phyloP scores from a whole-genome alignment of 2,113 vertebrate genomes.

The Micronycteris hirsuta region DNA sequence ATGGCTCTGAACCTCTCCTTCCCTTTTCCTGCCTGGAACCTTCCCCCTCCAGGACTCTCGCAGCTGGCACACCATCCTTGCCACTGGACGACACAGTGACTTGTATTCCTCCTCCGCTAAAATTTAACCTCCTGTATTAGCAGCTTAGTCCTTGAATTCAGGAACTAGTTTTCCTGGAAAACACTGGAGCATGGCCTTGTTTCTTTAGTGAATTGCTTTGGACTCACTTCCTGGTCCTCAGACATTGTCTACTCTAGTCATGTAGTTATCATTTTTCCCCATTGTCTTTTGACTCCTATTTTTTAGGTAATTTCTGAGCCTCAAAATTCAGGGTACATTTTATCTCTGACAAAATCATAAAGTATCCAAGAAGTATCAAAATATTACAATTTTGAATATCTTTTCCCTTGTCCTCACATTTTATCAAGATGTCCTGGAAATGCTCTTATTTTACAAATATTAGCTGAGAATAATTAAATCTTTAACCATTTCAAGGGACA shows the following conservation, averaged over 20 bases:
- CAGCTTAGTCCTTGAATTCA: not conserved
- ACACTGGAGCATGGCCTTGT: not conserved
- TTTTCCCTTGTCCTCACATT: not conserved
- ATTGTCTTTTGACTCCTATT: not conserved
- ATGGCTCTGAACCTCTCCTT: not conserved
- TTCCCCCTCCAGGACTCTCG: not conserved
- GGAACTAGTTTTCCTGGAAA: not conserved
- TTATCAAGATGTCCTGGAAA: not conserved
- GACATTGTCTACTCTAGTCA: not conserved
- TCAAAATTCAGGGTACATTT: not conserved
- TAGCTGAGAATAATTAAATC: not conserved
- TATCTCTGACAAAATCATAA: not conserved
- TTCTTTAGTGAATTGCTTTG: not conserved
- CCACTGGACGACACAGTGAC: not conserved
- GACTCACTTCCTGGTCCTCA: not conserved
- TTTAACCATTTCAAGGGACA: slow-evolving; percentile 10
- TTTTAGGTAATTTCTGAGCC: not conserved
- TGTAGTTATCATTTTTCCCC: not conserved
- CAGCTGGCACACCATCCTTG: not conserved
- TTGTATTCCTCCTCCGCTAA: not conserved
- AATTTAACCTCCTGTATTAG: not conserved
- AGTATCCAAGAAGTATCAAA: not conserved
- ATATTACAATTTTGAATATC: not conserved
- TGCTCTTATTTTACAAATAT: not conserved
- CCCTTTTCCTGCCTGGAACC: not conserved